Evolutionary conservation across 2,113 vertebrate species (phyloP), one percentile per base, ranked within the genome.

Genomic region (Cisticola juncidis): DNA sequence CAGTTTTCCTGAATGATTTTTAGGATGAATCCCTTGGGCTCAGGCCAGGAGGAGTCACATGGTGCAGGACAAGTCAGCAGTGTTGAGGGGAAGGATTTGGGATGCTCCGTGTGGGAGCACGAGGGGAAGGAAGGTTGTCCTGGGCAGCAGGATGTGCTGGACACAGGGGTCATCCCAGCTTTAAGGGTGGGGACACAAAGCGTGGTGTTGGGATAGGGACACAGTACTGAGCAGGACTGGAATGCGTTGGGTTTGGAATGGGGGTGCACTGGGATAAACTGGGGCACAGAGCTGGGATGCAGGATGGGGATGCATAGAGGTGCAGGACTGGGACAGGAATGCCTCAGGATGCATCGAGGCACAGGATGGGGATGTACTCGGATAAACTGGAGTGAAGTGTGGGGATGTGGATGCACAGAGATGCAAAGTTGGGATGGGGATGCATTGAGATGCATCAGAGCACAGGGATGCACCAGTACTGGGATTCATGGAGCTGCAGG

Each of bases 21-120:
- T 9, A n/a, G 73, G 25, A 38, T 42, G 19, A 62, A 8, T n/a
- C n/a, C 26, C 6, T 6, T 12, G 44, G 29, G 15, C 20, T 64
- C 2, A 8, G 62, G 33, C 62, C 28, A 5, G 76, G 64, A 10
- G 0, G 5, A 79, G 64, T 42, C 6, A 20, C 11, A 6, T 6
- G 16, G 56, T n/a, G 29, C n/a, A 21, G 24, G 29, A 53, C 40
- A 29, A n/a, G 50, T 47, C 38, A 13, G 24, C 17, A 20, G 54
- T 20, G 25, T 4, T 15, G 6, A 24, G 33, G 36, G 22, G 23
- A 72, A 72, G 36, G 50, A 35, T 73, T 86, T 25, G 44, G 71
- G 70, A 15, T 66, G 47, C 26, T 47, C 17, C 0, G 0, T 57
- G 3, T 35, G 0, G 1, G 53, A 68, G 22, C 28, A 11, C 0